phyloP scores from a whole-genome alignment of 2,888 invertebrate genomes.

The Schrankia costaestrigalis region DNA sequence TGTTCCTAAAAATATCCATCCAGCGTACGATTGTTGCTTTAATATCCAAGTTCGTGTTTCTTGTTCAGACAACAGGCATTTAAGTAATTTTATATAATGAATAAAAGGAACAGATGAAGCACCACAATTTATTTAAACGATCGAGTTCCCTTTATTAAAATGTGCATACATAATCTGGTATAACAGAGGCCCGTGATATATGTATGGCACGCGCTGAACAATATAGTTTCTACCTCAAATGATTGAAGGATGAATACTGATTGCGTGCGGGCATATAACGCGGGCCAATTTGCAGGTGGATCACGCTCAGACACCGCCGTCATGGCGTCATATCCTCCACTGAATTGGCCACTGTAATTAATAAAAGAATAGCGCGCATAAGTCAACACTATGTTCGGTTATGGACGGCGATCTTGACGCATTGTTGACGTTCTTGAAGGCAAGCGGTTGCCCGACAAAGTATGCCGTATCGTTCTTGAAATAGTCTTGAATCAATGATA shows the following conservation, averaged over 20 bases:
- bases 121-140: conserved; percentile 31
- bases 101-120: conserved; percentile 16
- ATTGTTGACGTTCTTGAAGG: conserved; percentile 51
- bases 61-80: conserved; percentile 10
- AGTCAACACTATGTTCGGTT: conserved; percentile 68
- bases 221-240: conserved; percentile 54
- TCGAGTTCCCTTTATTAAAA: conserved; percentile 34
- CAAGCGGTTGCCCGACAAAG: conserved; percentile 12
- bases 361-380: conserved; percentile 74
- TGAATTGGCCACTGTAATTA: conserved; percentile 74
- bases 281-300: conserved; percentile 66
- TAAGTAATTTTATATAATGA: conserved; percentile 14
- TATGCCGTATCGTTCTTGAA: conserved; percentile 9
- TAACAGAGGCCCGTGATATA: conserved; percentile 30
- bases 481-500: no score
- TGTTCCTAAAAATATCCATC: no score
- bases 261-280: conserved; percentile 45
- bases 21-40: no score
- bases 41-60: no score
- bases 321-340: conserved; percentile 77
- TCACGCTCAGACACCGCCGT: conserved; percentile 66
- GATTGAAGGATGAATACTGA: conserved; percentile 71
- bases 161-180: conserved; percentile 36
- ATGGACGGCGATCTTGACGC: conserved; percentile 52
- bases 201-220: conserved; percentile 46